Evolutionary conservation across 2,797 vertebrate genomes (phyloP).

Genomic region (Betta splendens): DNA sequence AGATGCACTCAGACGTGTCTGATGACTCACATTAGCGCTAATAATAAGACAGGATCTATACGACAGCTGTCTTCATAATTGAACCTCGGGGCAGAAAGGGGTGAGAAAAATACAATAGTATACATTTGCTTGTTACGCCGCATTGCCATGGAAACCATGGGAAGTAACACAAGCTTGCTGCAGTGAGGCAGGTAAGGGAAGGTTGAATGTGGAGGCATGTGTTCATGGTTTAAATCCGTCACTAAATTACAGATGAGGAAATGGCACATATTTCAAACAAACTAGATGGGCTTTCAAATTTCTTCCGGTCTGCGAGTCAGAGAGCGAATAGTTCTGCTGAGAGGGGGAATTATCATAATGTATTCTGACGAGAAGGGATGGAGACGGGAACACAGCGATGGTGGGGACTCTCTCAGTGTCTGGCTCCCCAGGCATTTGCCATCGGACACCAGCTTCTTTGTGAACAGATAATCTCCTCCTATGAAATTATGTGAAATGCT

Average conservation of each 20-base stretch:
- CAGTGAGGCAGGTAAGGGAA: neutral
- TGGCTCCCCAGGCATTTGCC: slow-evolving; percentile 60
- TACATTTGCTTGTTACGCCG: slow-evolving; percentile 12
- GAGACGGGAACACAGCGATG: slow-evolving; percentile 58
- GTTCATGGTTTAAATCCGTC: slow-evolving; percentile 16
- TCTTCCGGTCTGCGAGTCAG: slow-evolving; percentile 38
- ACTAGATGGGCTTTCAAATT: slow-evolving; percentile 47
- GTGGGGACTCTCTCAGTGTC: slow-evolving; percentile 63
- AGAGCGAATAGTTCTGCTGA: slow-evolving; percentile 55
- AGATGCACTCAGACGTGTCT: slow-evolving; percentile 22
- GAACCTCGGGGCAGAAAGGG: slow-evolving; percentile 16
- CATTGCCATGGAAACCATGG: slow-evolving; percentile 18
- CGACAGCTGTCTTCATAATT: slow-evolving; percentile 27
- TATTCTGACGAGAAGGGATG: slow-evolving; percentile 61
- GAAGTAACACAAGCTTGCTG: slow-evolving; percentile 5
- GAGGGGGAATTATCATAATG: slow-evolving; percentile 70
- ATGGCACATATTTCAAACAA: slow-evolving; percentile 45
- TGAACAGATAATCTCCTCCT: slow-evolving; percentile 77
- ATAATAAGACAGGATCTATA: slow-evolving; percentile 21
- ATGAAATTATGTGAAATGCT: slow-evolving; percentile 78
- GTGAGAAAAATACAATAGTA: slow-evolving; percentile 23
- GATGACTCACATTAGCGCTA: slow-evolving; percentile 16
- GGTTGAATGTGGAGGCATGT: slow-evolving; percentile 1
- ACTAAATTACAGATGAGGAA: slow-evolving; percentile 35
- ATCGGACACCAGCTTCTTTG: slow-evolving; percentile 68